These are phyloP conservation scores for Catharus ustulatus DNA, from an alignment of 2,797 vertebrate genomes.

Conservation along the genomic window DNA sequence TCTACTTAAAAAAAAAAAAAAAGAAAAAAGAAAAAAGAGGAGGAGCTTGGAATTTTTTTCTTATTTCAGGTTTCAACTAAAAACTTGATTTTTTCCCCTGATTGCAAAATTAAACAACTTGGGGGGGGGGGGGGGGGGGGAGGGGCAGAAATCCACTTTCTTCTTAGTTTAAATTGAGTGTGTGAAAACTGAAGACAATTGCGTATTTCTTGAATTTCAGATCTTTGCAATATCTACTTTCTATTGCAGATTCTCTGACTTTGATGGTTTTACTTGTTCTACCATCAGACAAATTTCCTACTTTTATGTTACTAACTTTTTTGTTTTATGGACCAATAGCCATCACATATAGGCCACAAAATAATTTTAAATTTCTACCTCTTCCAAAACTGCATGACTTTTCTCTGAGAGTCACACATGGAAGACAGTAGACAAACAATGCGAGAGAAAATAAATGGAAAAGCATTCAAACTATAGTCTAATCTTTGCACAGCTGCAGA, in stretches of 20 bases:
- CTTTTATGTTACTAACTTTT: background rate
- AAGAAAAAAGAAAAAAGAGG: background rate
- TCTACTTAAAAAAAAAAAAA: background rate
- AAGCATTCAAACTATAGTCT: background rate
- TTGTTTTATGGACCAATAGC: background rate
- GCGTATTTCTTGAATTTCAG: background rate
- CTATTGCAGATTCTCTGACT: background rate
- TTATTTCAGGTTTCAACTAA: background rate
- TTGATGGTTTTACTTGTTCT: background rate
- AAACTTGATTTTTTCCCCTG: background rate
- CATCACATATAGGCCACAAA: background rate
- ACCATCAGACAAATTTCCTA: background rate
- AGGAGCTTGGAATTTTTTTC: background rate
- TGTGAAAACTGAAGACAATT: background rate
- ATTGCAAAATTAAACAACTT: background rate
- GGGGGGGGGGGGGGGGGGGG: too few relatives aligned
- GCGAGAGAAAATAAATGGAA: background rate
- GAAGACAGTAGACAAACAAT: background rate
- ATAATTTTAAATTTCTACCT: background rate
- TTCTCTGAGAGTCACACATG: accelerated
- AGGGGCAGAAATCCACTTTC: background rate
- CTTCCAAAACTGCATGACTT: background rate
- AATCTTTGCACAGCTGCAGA: background rate
- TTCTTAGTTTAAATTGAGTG: background rate
- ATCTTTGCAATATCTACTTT: background rate